Base-by-base conservation (phyloP, 2,888 invertebrate species). In the Junonia oenone region DNA sequence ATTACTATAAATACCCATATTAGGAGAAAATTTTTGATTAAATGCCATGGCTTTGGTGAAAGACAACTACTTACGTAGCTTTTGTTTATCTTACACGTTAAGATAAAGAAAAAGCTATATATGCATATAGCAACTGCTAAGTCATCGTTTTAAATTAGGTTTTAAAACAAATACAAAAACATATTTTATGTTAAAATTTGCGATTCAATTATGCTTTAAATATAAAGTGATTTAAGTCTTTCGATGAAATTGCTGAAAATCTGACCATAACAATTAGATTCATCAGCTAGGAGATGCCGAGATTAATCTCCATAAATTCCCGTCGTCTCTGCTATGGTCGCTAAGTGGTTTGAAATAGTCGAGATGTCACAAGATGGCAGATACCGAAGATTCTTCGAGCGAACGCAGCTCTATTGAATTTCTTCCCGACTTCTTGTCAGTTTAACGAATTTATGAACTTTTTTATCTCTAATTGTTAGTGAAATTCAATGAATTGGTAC, bases 261-360 rank as follows among this genome's bases (percentile, higher is more conserved):
- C 26, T 54, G 26, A 17, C 14, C 40, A 22, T 40, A 47, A 48
- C 29, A 48, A 15, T 31, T 17, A 29, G 27, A 9, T 13, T 29
- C 3, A 46, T 40, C 46, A 38, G 6, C 9, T 2, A 40, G 31
- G 53, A 26, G 31, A 33, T 33, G 33, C 47, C 17, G 22, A n/a
- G 19, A 40, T 38, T 40, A 48, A 54, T 26, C 15, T 8, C 11
- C 15, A 26, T n/a, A 17, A 53, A 47, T 54, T 46, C 46, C 46
- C 11, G 19, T 46, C 45, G 40, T 49, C 54, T 31, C 31, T 38
- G n/a, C 22, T 35, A 22, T 55, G 45, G 45, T 50, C 29, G 45
- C 45, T 50, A 45, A 55, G 35, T 50, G 45, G 49, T 49, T 45
- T 50, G 50, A 31, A 50, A 37, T 55, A 45, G 45, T 49, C 37